phyloP scores from a whole-genome alignment of 2,888 invertebrate species.

The Eucera pruinosa region DNA sequence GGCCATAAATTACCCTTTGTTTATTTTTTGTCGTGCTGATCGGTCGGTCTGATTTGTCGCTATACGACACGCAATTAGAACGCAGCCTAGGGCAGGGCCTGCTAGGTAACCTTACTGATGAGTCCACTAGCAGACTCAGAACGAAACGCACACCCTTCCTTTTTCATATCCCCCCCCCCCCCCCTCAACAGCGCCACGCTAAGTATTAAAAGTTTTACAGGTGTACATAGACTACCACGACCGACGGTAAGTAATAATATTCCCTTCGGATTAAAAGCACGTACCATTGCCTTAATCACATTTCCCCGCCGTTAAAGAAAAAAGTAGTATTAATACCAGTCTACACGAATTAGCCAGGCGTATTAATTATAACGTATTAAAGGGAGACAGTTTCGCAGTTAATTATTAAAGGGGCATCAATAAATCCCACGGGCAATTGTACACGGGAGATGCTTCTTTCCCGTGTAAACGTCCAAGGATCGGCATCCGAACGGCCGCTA shows the following conservation, averaged over 20 bases:
- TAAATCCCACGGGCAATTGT: slow-evolving; percentile 42
- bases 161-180: too few relatives aligned
- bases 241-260: slow-evolving; percentile 8
- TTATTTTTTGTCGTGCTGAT: too few relatives aligned
- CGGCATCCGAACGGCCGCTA: slow-evolving; percentile 43
- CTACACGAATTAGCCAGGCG: slow-evolving; percentile 46
- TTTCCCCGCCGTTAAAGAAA: slow-evolving; percentile 5
- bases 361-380: slow-evolving; percentile 55
- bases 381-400: slow-evolving; percentile 30
- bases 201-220: too few relatives aligned
- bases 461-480: slow-evolving; percentile 42
- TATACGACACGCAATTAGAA: too few relatives aligned
- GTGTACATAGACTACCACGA: too few relatives aligned
- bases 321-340: slow-evolving; percentile 30
- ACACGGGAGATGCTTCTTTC: slow-evolving; percentile 24
- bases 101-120: too few relatives aligned
- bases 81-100: too few relatives aligned
- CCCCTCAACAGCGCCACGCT: too few relatives aligned
- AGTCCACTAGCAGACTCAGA: too few relatives aligned
- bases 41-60: too few relatives aligned
- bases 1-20: too few relatives aligned
- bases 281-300: background rate
- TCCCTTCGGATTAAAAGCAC: background rate
- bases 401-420: slow-evolving; percentile 58
- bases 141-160: too few relatives aligned